A percentile compares a stretch with the other conserved stretches of the same genome.
These are phyloP conservation scores for Sardina pilchardus DNA, from an alignment of 2,113 vertebrate species.

Conservation along the genomic window DNA sequence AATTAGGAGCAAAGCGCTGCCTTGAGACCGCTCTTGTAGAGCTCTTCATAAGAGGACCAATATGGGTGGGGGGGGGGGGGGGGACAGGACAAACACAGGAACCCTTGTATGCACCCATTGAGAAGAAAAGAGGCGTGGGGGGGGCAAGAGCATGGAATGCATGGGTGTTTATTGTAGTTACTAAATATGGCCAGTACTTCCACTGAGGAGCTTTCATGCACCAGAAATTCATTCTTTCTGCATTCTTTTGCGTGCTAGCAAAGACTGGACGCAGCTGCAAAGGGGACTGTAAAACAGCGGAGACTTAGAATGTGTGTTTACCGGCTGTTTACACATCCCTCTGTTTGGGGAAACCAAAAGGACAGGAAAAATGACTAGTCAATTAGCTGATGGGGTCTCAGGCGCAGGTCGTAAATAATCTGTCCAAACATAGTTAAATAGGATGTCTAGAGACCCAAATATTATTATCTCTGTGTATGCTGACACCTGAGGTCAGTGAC, in stretches of 20 bases:
- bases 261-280: not conserved
- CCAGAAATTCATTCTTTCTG: constrained; percentile 35
- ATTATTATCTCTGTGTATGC: not conserved
- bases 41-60: not conserved
- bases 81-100: constrained; percentile 13
- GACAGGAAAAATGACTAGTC: not conserved
- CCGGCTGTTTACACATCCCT: not conserved
- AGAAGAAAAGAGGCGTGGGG: constrained; percentile 20
- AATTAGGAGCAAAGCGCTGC: not conserved
- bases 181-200: constrained; percentile 54
- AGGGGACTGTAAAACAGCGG: not conserved
- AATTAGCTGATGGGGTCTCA: not conserved
- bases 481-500: not conserved
- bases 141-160: constrained; percentile 44
- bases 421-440: not conserved
- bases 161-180: constrained; percentile 53
- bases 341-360: not conserved
- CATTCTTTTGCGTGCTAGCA: not conserved
- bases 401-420: not conserved
- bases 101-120: not conserved
- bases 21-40: not conserved
- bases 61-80: not conserved
- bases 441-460: not conserved
- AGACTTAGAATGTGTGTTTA: not conserved
- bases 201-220: not conserved